A percentile compares a stretch with the other conserved stretches of the same genome.
Conservation (phyloP, 2,113 vertebrate species). For the Apaloderma vittatum region DNA sequence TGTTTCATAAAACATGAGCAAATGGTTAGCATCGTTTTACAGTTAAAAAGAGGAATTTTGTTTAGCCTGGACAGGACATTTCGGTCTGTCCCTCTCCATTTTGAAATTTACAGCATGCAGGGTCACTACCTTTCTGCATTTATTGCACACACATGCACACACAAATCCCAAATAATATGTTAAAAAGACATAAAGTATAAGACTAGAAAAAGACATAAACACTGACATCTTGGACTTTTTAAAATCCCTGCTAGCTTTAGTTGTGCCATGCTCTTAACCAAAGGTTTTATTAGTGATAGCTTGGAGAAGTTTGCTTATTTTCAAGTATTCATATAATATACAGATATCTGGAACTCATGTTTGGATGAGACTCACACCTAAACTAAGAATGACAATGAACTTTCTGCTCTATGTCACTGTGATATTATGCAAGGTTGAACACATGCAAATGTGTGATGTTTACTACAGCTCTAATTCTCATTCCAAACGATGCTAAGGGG, state of each 20-base stretch:
- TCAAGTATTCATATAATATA: neutral
- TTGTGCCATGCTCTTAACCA: neutral
- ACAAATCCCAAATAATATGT: neutral
- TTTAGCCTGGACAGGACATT: neutral
- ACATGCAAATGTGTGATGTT: neutral
- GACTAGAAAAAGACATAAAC: neutral
- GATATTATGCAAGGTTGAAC: neutral
- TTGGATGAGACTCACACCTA: neutral
- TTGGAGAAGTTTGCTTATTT: neutral
- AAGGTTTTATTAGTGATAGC: neutral
- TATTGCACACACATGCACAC: neutral
- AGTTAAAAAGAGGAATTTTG: neutral
- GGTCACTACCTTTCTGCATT: neutral
- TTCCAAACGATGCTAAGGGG: neutral
- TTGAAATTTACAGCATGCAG: neutral
- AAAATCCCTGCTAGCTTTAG: neutral
- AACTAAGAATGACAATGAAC: neutral
- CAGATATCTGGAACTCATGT: neutral
- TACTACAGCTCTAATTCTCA: neutral
- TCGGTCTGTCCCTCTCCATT: neutral
- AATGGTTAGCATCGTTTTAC: neutral
- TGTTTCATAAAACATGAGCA: conserved; percentile 49
- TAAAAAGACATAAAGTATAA: neutral
- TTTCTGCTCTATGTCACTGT: neutral
- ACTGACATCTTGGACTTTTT: neutral